phyloP scores from a whole-genome alignment of 2,797 vertebrate species.

The Girardinus metallicus region DNA sequence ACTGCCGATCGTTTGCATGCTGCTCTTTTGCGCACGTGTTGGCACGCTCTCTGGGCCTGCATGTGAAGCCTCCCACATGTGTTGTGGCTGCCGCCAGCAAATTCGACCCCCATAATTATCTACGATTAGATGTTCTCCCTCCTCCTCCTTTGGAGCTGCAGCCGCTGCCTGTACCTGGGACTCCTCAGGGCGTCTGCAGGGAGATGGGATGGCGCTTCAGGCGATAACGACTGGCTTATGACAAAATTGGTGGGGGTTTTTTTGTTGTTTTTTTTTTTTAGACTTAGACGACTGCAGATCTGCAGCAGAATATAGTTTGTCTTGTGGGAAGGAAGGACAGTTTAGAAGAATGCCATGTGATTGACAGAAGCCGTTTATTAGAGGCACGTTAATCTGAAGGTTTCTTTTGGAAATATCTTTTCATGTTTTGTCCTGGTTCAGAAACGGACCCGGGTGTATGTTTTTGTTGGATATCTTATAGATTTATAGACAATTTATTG shows the following conservation, averaged over 20 bases:
- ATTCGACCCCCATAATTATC: conserved; percentile 67
- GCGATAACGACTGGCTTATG: conserved; percentile 28
- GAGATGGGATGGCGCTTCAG: conserved; percentile 11
- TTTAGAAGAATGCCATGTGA: conserved; percentile 1
- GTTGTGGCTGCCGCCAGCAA: conserved; percentile 47
- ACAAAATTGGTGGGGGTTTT: neutral
- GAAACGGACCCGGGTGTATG: neutral
- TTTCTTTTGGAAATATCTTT: neutral
- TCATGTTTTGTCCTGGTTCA: neutral
- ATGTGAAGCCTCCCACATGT: conserved; percentile 56
- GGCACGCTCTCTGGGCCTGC: conserved; percentile 14
- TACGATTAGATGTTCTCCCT: conserved; percentile 57
- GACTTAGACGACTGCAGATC: neutral
- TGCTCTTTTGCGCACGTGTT: conserved; percentile 30
- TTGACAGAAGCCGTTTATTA: conserved; percentile 30
- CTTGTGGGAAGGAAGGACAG: neutral
- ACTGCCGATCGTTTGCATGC: conserved; percentile 19
- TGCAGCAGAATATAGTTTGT: neutral
- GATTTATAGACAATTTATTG: too few relatives aligned
- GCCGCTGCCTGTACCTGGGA: conserved; percentile 61
- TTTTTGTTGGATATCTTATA: neutral
- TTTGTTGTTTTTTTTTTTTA: neutral
- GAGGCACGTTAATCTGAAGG: conserved; percentile 6
- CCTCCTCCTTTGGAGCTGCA: conserved; percentile 17
- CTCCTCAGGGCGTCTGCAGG: conserved; percentile 60